Conservation (phyloP, 2,113 vertebrate species). For the Oxyruncus cristatus region DNA sequence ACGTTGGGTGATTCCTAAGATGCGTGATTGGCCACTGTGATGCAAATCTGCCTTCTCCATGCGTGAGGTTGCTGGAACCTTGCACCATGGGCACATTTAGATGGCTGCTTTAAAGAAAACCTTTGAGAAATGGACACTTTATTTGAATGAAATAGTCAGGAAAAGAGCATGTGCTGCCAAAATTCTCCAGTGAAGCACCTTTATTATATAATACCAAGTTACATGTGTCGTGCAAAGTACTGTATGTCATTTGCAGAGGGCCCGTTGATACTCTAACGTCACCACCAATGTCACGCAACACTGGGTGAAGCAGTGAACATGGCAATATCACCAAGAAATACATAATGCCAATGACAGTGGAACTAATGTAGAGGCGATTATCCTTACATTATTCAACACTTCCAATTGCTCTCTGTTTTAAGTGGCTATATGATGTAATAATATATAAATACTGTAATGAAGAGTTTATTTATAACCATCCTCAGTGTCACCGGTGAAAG, state of each 20-base stretch:
- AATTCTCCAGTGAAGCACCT: not conserved
- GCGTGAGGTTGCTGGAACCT: not conserved
- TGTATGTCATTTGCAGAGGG: constrained; percentile 18
- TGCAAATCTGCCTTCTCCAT: not conserved
- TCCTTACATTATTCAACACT: constrained; percentile 67
- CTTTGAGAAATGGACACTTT: not conserved
- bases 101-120: not conserved
- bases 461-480: constrained; percentile 57
- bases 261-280: not conserved
- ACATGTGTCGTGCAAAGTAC: not conserved
- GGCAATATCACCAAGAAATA: constrained; percentile 32
- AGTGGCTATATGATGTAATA: constrained; percentile 68
- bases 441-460: constrained; percentile 70
- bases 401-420: constrained; percentile 55
- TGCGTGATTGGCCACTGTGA: rapidly evolving
- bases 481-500: constrained; percentile 1
- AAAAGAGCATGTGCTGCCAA: not conserved
- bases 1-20: not conserved
- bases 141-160: not conserved
- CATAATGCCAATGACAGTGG: constrained; percentile 69
- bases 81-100: not conserved
- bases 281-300: constrained; percentile 53
- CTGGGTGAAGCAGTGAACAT: not conserved
- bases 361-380: constrained; percentile 58
- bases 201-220: constrained; percentile 34